A percentile compares a stretch with the other conserved stretches of the same genome.
These are phyloP conservation scores for Conopomorpha cramerella DNA, from an alignment of 1,140 invertebrate species.

Conservation along the genomic window DNA sequence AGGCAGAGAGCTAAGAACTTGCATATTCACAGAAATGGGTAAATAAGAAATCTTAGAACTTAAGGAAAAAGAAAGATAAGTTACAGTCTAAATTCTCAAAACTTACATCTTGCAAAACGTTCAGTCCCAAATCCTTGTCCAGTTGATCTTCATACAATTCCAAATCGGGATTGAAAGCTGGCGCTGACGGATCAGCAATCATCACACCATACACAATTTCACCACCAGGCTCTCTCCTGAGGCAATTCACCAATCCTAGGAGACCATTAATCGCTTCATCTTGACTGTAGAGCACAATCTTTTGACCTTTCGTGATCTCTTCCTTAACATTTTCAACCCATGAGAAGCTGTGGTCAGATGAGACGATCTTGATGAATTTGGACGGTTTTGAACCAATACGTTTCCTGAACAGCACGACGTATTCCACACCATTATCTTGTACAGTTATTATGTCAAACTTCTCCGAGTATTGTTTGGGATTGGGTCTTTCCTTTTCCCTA, in stretches of 20 bases:
- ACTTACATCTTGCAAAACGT: conserved; percentile 72
- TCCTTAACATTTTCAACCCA: conserved; percentile 59
- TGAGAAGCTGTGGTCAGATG: conserved; percentile 25
- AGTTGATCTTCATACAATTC: conserved; percentile 70
- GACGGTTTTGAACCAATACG: conserved; percentile 36
- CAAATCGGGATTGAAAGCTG: conserved; percentile 66
- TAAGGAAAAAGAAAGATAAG: too few relatives aligned
- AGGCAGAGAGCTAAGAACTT: too few relatives aligned
- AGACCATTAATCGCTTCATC: conserved; percentile 75
- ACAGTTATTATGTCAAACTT: conserved; percentile 45
- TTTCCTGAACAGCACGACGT: conserved; percentile 45
- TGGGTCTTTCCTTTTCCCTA: conserved; percentile 39
- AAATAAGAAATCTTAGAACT: too few relatives aligned
- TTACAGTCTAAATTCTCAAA: too few relatives aligned
- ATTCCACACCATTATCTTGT: conserved; percentile 42
- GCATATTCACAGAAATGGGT: too few relatives aligned
- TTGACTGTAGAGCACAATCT: conserved; percentile 64
- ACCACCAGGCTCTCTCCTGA: conserved; percentile 71
- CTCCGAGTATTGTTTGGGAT: conserved; percentile 24
- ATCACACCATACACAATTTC: conserved; percentile 66
- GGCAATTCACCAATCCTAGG: conserved; percentile 80
- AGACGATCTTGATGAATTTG: conserved; percentile 37
- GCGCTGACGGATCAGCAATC: conserved; percentile 68
- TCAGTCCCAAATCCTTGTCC: conserved; percentile 78
- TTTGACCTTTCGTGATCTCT: conserved; percentile 58